phyloP scores from a whole-genome alignment of 1,140 invertebrate genomes.

The Aphelenchoides avenae region DNA sequence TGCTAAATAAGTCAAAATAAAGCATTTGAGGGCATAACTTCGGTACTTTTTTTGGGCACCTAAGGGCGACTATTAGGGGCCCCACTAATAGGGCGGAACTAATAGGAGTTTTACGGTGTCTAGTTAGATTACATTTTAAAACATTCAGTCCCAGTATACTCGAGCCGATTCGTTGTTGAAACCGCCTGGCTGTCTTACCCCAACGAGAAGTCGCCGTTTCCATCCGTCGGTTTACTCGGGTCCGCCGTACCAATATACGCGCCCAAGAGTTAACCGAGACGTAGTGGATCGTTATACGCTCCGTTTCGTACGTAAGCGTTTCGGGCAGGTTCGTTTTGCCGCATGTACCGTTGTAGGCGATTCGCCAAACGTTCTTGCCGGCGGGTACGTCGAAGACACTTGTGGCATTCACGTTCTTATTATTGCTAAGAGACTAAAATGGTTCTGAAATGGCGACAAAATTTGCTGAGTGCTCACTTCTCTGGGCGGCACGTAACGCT shows the following conservation, averaged over 20 bases:
- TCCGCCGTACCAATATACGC: conserved; percentile 18
- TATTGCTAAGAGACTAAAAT: conserved; percentile 8
- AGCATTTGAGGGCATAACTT: too few relatives aligned
- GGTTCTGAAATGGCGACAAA: background rate
- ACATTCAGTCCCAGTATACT: background rate
- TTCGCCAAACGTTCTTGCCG: conserved; percentile 9
- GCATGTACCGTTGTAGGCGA: conserved; percentile 12
- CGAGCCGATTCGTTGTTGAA: background rate
- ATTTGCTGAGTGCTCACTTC: background rate
- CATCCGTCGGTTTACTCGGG: conserved; percentile 36
- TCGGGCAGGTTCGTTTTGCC: too few relatives aligned
- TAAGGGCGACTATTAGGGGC: too few relatives aligned
- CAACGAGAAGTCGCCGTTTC: conserved; percentile 32
- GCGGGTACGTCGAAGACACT: conserved; percentile 12
- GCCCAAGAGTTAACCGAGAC: conserved; percentile 14
- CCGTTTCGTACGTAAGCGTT: conserved; percentile 5
- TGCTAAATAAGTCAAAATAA: too few relatives aligned
- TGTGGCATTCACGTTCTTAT: background rate
- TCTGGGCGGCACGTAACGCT: background rate
- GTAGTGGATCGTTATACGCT: conserved; percentile 9
- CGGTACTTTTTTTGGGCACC: too few relatives aligned
- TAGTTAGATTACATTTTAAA: too few relatives aligned
- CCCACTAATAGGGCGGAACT: too few relatives aligned
- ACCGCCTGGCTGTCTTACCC: too few relatives aligned
- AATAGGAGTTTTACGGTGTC: too few relatives aligned